Percentiles rank a stretch among this genome's conserved stretches.
Conservation (phyloP, 2,797 vertebrate genomes). For the Danio jaintianensis region DNA sequence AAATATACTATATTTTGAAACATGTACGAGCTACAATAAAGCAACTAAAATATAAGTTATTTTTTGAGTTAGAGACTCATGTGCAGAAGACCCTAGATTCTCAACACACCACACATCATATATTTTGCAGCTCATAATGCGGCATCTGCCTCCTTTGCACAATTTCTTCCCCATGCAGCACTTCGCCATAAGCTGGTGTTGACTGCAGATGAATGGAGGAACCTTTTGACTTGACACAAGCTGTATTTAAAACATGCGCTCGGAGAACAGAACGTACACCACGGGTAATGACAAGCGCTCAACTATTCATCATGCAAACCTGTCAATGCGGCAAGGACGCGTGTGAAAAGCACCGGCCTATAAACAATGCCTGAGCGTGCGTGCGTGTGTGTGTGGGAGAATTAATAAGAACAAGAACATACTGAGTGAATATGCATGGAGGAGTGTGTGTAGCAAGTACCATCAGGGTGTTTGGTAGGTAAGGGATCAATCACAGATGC, state of each 20-base stretch:
- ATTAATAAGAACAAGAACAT: background rate
- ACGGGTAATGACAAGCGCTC: constrained; percentile 16
- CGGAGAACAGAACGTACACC: constrained; percentile 48
- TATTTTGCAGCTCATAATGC: constrained; percentile 61
- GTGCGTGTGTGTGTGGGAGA: constrained; percentile 13
- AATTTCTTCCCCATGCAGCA: constrained; percentile 74
- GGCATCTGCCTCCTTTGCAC: constrained; percentile 69
- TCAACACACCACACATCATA: constrained; percentile 64
- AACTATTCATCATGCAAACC: constrained; percentile 43
- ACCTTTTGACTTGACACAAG: constrained; percentile 68
- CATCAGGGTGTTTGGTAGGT: background rate
- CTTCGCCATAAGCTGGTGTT: constrained; percentile 51
- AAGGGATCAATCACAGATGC: constrained; percentile 44
- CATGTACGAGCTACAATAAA: background rate
- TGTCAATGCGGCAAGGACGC: constrained; percentile 45
- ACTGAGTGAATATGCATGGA: constrained; percentile 26
- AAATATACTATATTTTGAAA: background rate
- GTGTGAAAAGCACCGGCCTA: constrained; percentile 11
- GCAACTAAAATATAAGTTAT: background rate
- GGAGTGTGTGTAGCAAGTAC: background rate
- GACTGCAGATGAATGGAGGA: constrained; percentile 70
- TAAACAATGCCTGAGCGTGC: constrained; percentile 31
- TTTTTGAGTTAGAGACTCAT: background rate
- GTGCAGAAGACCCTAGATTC: constrained; percentile 11
- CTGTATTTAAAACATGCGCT: constrained; percentile 59